phyloP scores from a whole-genome alignment of 1,140 invertebrate genomes.

The Macrosteles quadrilineatus region DNA sequence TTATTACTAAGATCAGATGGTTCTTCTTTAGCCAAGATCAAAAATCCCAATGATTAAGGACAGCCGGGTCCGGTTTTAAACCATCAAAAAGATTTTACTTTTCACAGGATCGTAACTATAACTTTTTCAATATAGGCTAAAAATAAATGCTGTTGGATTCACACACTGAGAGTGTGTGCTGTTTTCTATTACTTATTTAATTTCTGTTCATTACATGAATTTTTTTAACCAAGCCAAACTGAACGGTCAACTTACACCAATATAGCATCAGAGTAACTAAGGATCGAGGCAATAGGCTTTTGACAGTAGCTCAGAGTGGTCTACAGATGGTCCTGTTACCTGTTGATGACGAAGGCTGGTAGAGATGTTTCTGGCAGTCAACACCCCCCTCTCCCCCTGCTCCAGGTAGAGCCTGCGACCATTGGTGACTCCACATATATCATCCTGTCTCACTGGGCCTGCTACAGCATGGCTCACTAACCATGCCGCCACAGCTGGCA shows the following conservation, averaged over 20 bases:
- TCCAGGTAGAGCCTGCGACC: conserved; percentile 62
- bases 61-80: too few species aligned
- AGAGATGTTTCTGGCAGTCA: conserved; percentile 58
- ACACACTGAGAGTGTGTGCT: not conserved
- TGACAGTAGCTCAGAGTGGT: conserved; percentile 29
- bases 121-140: too few species aligned
- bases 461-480: too few species aligned
- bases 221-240: not conserved
- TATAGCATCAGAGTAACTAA: not conserved
- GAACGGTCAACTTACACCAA: not conserved
- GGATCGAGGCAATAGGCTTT: not conserved
- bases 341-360: conserved; percentile 34
- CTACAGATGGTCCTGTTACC: conserved; percentile 44
- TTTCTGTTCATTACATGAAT: not conserved
- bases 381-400: conserved; percentile 59
- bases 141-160: not conserved
- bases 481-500: too few species aligned
- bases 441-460: conserved; percentile 49
- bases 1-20: too few species aligned
- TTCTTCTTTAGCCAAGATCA: too few species aligned
- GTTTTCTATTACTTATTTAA: not conserved
- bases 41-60: too few species aligned
- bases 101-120: too few species aligned
- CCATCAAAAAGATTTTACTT: too few species aligned
- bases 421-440: conserved; percentile 63